Evolutionary conservation across 2,113 vertebrate species (phyloP).

Genomic region (Aphelocoma coerulescens): DNA sequence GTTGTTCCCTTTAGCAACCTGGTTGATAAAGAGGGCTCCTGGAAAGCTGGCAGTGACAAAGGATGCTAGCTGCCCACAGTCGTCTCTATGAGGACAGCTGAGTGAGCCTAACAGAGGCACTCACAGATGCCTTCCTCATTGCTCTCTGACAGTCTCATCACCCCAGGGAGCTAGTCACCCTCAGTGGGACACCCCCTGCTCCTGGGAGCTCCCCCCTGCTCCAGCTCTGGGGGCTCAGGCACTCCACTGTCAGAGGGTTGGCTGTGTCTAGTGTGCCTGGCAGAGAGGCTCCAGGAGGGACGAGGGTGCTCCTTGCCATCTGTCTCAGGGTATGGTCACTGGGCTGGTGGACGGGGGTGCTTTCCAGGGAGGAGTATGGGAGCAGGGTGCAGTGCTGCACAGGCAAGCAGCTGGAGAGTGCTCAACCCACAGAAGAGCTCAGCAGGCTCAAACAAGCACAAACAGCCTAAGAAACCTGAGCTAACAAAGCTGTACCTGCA

Average conservation of each 20-base stretch:
- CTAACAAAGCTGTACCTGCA: neutral
- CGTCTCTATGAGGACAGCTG: neutral
- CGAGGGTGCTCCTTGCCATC: neutral
- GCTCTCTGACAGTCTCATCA: neutral
- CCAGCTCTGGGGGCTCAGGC: neutral
- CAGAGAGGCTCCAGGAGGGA: neutral
- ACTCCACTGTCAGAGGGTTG: rapidly evolving
- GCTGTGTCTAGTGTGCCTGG: neutral
- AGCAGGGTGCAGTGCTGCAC: neutral
- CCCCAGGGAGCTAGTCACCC: rapidly evolving
- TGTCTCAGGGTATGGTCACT: neutral
- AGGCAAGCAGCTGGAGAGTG: neutral
- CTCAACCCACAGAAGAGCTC: neutral
- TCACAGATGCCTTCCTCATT: neutral
- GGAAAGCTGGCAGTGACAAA: neutral
- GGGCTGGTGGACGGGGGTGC: neutral
- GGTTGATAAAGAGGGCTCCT: neutral
- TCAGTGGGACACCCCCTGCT: neutral
- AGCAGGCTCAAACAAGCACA: slow-evolving; percentile 9
- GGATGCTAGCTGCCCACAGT: neutral
- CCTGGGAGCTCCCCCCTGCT: neutral
- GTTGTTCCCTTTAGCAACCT: neutral
- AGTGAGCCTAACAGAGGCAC: neutral
- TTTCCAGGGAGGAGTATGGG: neutral
- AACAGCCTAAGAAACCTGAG: neutral